phyloP scores from a whole-genome alignment of 1,140 invertebrate species.

The Apocrypta bakeri region DNA sequence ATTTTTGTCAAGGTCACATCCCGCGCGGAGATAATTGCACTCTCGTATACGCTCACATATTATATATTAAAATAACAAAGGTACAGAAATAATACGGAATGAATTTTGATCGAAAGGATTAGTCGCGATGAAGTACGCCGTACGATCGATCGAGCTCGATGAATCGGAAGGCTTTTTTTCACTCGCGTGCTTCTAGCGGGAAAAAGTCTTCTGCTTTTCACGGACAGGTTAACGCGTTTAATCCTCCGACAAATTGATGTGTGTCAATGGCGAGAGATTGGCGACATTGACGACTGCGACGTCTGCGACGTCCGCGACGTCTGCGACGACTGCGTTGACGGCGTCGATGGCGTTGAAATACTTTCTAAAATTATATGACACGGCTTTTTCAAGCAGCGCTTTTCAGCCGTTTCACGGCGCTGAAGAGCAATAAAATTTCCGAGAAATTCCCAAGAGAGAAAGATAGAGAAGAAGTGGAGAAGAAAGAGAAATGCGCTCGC shows the following conservation, averaged over 20 bases:
- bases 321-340: too few species aligned
- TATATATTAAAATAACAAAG: too few species aligned
- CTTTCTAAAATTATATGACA: constrained; percentile 1
- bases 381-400: background rate
- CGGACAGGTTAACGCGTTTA: background rate
- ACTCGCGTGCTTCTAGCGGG: background rate
- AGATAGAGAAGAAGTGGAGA: background rate
- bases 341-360: background rate
- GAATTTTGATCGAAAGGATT: background rate
- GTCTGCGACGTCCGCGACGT: too few species aligned
- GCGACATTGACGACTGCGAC: background rate
- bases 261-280: background rate
- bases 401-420: background rate
- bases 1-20: background rate
- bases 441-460: background rate
- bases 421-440: background rate
- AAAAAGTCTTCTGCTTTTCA: background rate
- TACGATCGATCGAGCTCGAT: background rate
- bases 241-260: background rate
- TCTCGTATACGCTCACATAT: background rate
- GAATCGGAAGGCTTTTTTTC: background rate
- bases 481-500: constrained; percentile 3
- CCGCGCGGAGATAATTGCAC: background rate
- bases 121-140: too few species aligned
- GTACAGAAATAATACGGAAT: background rate